These are phyloP conservation scores for Lucilia sericata DNA, from an alignment of 1,140 invertebrate genomes.

Conservation along the genomic window DNA sequence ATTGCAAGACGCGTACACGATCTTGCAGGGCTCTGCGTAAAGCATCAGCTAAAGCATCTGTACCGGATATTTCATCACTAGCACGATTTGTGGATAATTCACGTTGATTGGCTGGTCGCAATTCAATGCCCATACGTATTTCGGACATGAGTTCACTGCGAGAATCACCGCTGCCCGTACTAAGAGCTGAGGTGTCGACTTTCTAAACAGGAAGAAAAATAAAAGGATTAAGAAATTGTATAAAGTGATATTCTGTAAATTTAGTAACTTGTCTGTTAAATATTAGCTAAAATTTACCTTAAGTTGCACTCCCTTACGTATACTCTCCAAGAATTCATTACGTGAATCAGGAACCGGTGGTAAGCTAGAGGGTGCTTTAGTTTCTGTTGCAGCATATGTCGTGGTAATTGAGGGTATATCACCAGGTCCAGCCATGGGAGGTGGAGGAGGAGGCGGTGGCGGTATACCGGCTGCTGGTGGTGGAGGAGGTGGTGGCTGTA, in stretches of 20 bases:
- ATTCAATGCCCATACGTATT: slow-evolving; percentile 81
- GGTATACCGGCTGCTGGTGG: slow-evolving; percentile 50
- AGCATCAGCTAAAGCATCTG: slow-evolving; percentile 65
- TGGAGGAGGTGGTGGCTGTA: slow-evolving; percentile 55
- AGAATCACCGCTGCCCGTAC: slow-evolving; percentile 68
- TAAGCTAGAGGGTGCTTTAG: slow-evolving; percentile 49
- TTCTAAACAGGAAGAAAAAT: slow-evolving; percentile 71
- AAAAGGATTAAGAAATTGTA: too few relatives aligned
- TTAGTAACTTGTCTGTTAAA: too few relatives aligned
- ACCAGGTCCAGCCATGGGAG: slow-evolving; percentile 63
- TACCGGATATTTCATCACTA: slow-evolving; percentile 57
- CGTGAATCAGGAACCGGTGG: slow-evolving; percentile 70
- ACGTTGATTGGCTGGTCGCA: slow-evolving; percentile 73
- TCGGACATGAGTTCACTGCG: slow-evolving; percentile 82
- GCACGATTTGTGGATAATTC: slow-evolving; percentile 56
- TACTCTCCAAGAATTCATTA: slow-evolving; percentile 82
- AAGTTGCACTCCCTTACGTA: slow-evolving; percentile 76
- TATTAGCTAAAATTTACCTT: slow-evolving; percentile 68
- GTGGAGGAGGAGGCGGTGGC: slow-evolving; percentile 61
- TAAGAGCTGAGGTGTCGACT: slow-evolving; percentile 70
- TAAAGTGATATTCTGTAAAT: too few relatives aligned
- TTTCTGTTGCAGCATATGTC: slow-evolving; percentile 54
- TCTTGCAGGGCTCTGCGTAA: slow-evolving; percentile 59
- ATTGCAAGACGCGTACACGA: slow-evolving; percentile 60
- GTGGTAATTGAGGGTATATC: slow-evolving; percentile 61